Evolutionary conservation across 2,888 invertebrate species (phyloP), one percentile per base, ranked within the genome.

Genomic region (Aspidapion aeneum): DNA sequence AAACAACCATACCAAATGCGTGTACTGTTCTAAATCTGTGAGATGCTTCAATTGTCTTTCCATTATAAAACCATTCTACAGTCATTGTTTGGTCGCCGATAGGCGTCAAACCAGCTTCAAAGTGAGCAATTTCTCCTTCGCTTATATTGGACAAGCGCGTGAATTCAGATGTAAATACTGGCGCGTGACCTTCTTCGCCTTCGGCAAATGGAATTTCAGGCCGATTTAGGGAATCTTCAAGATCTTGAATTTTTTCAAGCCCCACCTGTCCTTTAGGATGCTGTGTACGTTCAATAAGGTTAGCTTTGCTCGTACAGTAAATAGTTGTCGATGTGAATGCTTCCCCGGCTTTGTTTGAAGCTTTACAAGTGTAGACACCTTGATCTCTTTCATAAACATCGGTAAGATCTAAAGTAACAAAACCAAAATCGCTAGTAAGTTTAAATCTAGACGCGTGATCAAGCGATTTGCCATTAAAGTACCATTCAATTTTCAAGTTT

Each of bases 91-190:
- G 94, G 75, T 96, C 96, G 12, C 95, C 94, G 57, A 93, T 90
- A 12, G 99, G 99, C 58, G 94, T 91, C 5, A 99, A 85, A 57
- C 94, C 94, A 49, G 97, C 98, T 82, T 99, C 98, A 79, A 97
- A 98, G 80, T 98, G 98, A 70, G 97, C 97, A 71, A 96, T 91
- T 80, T 98, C 96, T 63, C 96, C 96, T 82, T 98, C 98, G 51
- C 90, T 90, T 57, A 98, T 84, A 73, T 94, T 93, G 9, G 85
- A 82, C 64, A 95, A 84, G 70, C 93, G 89, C 71, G 90, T 86
- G 79, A 94, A 94, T 76, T 93, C 90, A 0, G 94, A 92, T 3
- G 92, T 94, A 75, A 96, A 95, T 63, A 90, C 89, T 50, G 95
- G 96, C 62, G 95, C 88, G 75, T 91, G 89, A 9, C 94, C 94